Percentiles rank a stretch among this genome's conserved stretches.
Conservation (phyloP, 2,113 vertebrate genomes). For the Stegastes partitus region DNA sequence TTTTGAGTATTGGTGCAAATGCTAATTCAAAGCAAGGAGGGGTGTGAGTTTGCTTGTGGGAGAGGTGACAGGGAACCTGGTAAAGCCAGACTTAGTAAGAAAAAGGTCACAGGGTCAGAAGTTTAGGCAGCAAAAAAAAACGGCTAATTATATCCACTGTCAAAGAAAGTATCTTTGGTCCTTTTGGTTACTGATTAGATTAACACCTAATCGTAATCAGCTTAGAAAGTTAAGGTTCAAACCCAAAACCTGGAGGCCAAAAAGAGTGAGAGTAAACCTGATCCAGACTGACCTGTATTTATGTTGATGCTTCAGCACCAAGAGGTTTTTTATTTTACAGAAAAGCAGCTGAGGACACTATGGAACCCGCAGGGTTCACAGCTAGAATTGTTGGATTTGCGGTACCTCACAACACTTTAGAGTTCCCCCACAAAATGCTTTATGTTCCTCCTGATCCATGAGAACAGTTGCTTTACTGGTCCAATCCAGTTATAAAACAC, state of each 20-base stretch:
- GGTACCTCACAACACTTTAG: too few species aligned
- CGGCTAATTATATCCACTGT: too few species aligned
- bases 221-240: background rate
- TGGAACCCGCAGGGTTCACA: too few species aligned
- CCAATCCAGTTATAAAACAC: too few species aligned
- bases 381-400: too few species aligned
- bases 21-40: background rate
- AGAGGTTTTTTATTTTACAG: background rate
- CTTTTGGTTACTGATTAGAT: background rate
- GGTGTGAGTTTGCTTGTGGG: too few species aligned
- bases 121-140: slow-evolving; percentile 7
- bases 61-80: background rate
- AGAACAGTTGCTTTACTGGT: too few species aligned
- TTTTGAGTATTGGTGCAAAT: background rate
- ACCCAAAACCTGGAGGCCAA: background rate
- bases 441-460: too few species aligned
- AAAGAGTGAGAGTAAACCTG: background rate
- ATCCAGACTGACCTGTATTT: background rate
- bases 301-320: background rate
- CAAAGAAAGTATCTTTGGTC: background rate
- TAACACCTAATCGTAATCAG: background rate
- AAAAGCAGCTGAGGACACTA: too few species aligned
- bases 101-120: slow-evolving; percentile 16
- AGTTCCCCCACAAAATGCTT: too few species aligned
- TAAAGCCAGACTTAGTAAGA: slow-evolving; percentile 13